Base-by-base conservation (phyloP, 2,797 vertebrate species). In the Masticophis lateralis region DNA sequence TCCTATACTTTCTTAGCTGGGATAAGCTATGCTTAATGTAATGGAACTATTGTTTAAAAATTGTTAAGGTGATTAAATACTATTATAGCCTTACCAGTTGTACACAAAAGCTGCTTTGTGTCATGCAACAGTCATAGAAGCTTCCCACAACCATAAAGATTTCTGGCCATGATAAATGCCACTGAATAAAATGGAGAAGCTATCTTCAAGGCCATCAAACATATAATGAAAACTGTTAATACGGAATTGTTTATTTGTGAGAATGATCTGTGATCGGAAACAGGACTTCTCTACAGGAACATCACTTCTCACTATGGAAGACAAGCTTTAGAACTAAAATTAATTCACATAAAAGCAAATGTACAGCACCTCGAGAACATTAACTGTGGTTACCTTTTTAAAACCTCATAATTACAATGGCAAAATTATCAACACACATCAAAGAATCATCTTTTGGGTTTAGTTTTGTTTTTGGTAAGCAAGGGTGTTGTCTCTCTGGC, bases 161-260 rank as follows among this genome's bases (percentile, higher is more conserved):
- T 88, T 91, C 88, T 96, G 95, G 94, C 91, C 89, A 20, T 92
- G 94, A 91, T 92, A 91, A 95, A 91, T 87, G 91, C 94, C 22
- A 69, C 13, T 94, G 55, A 55, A 59, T 90, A 87, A 25, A 16
- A 47, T 43, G 92, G 74, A 79, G 94, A 83, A 89, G 88, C 96
- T 94, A 91, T 55, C 61, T 92, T 92, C 28, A 0, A 53, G 16
- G 79, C 28, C 79, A 93, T 95, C 95, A 95, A 90, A 95, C 96
- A 94, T 43, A 83, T 66, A 90, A 60, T 1, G 51, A 59, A 89
- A 94, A 94, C 90, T 88, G 91, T 25, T 86, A 57, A 12, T 7
- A 86, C 86, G 74, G 60, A 59, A 86, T 63, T 14, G 18, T 5
- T 27, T 86, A n/a, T 28, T 86, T 89, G 37, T 32, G n/a, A 53